Conservation (phyloP, 2,888 invertebrate species). For the Tetanocera ferruginea region DNA sequence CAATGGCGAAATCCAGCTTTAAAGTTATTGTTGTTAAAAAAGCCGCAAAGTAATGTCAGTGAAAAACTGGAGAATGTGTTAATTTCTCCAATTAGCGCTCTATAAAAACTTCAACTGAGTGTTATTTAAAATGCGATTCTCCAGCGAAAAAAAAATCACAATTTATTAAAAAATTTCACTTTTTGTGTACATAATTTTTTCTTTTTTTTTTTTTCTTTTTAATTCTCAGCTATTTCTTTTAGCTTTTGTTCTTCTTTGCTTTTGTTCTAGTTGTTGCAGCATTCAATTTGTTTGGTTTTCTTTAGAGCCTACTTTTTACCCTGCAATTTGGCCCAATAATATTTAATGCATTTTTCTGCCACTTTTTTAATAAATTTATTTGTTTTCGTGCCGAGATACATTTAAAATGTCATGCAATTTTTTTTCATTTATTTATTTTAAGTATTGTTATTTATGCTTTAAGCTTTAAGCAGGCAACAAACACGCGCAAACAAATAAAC, state of each 20-base stretch:
- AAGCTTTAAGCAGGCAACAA: not conserved
- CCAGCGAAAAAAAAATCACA: not conserved
- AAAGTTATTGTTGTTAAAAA: slow-evolving; percentile 1
- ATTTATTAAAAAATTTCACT: not conserved
- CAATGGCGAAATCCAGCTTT: slow-evolving; percentile 61
- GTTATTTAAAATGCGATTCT: not conserved
- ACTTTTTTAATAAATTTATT: not conserved
- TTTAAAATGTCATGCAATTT: slow-evolving; percentile 42
- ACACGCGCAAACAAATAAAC: slow-evolving; percentile 2
- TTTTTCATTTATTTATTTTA: slow-evolving; percentile 36
- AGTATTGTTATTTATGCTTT: slow-evolving; percentile 38
- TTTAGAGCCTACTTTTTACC: not conserved
- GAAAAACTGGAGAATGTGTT: no score
- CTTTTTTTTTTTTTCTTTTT: not conserved
- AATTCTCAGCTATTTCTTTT: not conserved
- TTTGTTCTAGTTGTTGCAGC: not conserved
- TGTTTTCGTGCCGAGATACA: slow-evolving; percentile 34
- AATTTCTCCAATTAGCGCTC: no score
- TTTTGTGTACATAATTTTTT: not conserved
- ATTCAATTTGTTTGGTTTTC: not conserved
- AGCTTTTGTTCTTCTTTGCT: not conserved
- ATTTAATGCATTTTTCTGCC: not conserved
- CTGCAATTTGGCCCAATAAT: not conserved
- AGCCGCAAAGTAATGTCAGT: not conserved
- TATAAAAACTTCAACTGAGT: not conserved